Conservation (phyloP, 2,113 vertebrate species). For the Saimiri boliviensis region DNA sequence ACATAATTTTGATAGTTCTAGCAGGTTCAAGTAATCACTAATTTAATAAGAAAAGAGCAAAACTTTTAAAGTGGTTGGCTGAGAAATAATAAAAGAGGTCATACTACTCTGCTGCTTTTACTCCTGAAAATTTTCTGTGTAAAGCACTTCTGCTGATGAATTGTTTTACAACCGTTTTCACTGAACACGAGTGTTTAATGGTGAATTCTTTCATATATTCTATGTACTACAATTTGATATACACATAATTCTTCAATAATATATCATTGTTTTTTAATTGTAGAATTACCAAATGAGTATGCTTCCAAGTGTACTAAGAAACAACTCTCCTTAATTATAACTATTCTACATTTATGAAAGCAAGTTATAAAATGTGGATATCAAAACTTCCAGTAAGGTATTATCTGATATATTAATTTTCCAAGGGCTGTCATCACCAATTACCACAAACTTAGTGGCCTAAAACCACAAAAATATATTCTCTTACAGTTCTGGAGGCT, state of each 20-base stretch:
- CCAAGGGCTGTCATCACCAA: background rate
- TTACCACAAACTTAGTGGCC: background rate
- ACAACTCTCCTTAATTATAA: constrained; percentile 16
- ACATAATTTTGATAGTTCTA: constrained; percentile 35
- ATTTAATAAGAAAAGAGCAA: constrained; percentile 40
- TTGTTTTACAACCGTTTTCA: background rate
- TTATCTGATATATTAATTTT: background rate
- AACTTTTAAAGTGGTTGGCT: constrained; percentile 26
- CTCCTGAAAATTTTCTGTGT: background rate
- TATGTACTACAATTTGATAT: background rate
- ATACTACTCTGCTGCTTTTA: background rate
- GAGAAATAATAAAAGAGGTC: background rate
- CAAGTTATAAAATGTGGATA: constrained; percentile 7
- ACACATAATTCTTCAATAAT: background rate
- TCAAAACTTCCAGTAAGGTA: background rate
- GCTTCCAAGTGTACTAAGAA: background rate
- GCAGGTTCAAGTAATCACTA: background rate
- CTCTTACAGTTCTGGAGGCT: background rate
- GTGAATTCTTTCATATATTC: background rate
- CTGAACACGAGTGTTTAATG: background rate
- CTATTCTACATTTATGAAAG: background rate
- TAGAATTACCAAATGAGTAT: constrained; percentile 1
- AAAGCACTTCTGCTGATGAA: background rate
- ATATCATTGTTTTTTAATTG: background rate
- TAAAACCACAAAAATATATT: background rate